Evolutionary conservation across 2,113 vertebrate genomes (phyloP), one percentile per base, ranked within the genome.

Genomic region (Oreochromis aureus): DNA sequence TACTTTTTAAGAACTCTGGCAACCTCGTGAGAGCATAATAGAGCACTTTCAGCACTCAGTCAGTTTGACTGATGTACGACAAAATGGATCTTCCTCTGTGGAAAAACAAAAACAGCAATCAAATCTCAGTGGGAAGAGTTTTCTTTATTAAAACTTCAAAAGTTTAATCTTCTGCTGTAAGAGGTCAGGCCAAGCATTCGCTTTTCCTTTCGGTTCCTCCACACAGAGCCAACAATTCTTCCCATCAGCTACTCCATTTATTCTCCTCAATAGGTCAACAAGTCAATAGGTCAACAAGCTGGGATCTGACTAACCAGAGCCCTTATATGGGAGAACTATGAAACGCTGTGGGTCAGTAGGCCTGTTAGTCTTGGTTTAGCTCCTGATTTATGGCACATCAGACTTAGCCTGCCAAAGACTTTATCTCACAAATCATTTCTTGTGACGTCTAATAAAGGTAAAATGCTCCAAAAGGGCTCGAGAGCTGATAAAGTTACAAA

Each of bases 321-420:
- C 93, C 93, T 93, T 93, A 85, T 87, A 93, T 90, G 93, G 94
- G 24, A 81, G 92, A 83, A 54, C 32, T 69, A 6, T 51, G 78
- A 39, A 44, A 58, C 18, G 15, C 5, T 76, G 13, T 71, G 55
- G 15, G 61, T 86, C n/a, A 81, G 16, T 58, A 3, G 54, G 24
- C 73, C 10, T 34, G 2, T 56, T 54, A 44, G 73, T 51, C 73
- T 53, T 53, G 73, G 24, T 78, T 53, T 30, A 76, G 22, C 3
- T 78, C n/a, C 10, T 63, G 10, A 41, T 83, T 34, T 46, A 53
- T 12, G 10, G 46, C 0, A 19, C 44, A n/a, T 78, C 46, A 53
- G 44, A 51, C 15, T 30, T 3, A 76, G 6, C 18, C 18, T 41
- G 63, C 12, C 53, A n/a, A 81, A 34, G 61, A 10, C 10, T n/a